These are phyloP conservation scores for Hetaerina americana DNA, from an alignment of 1,140 invertebrate genomes.

Conservation along the genomic window DNA sequence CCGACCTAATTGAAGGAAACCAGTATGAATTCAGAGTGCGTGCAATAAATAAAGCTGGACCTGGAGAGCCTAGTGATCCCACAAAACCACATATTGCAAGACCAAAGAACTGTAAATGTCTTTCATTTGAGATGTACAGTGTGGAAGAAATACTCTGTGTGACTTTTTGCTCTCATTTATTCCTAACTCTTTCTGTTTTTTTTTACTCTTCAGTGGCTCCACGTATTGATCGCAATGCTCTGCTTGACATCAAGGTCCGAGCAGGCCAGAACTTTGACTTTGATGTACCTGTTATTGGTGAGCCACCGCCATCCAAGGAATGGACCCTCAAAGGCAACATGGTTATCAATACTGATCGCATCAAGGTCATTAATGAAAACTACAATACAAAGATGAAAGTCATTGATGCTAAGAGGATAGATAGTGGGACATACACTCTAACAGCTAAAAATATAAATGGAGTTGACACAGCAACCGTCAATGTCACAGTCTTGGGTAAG, in stretches of 20 bases:
- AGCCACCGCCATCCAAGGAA: conserved; percentile 85
- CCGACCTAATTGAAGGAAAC: conserved; percentile 79
- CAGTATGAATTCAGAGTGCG: conserved; percentile 87
- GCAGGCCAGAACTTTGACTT: conserved; percentile 89
- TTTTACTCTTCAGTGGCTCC: conserved; percentile 52
- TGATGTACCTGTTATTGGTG: conserved; percentile 84
- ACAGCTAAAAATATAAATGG: conserved; percentile 87
- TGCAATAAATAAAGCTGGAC: conserved; percentile 89
- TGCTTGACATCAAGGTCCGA: conserved; percentile 82
- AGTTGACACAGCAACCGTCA: conserved; percentile 72
- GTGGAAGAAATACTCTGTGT: too few relatives aligned
- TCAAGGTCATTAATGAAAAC: conserved; percentile 72
- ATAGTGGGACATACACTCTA: conserved; percentile 81
- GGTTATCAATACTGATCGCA: conserved; percentile 63
- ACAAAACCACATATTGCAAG: conserved; percentile 79
- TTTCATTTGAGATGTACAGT: background rate
- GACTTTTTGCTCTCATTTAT: background rate
- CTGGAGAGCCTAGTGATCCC: conserved; percentile 77
- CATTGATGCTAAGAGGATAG: conserved; percentile 74
- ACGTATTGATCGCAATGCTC: conserved; percentile 84
- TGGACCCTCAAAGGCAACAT: conserved; percentile 77
- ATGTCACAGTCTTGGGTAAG: conserved; percentile 66
- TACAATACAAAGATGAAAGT: conserved; percentile 79
- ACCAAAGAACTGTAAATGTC: conserved; percentile 65
- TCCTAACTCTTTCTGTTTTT: conserved; percentile 8